phyloP scores from a whole-genome alignment of 2,113 vertebrate species.

The Echinops telfairi region DNA sequence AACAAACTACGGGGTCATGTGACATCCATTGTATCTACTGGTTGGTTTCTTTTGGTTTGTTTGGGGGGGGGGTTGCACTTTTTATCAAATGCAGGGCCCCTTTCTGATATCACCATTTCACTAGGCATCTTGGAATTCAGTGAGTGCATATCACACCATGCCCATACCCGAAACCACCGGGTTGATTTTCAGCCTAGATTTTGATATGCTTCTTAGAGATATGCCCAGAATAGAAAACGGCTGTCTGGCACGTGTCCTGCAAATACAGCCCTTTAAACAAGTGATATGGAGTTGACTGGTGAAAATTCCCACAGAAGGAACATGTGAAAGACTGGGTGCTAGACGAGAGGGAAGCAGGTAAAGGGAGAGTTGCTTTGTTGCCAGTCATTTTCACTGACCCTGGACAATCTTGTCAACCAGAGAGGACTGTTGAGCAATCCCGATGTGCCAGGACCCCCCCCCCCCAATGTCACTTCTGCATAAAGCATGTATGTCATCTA shows the following conservation, averaged over 20 bases:
- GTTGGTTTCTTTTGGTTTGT: constrained; percentile 81
- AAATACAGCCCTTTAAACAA: constrained; percentile 64
- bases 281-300: constrained; percentile 56
- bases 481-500: constrained; percentile 82
- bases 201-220: constrained; percentile 77
- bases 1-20: constrained; percentile 89
- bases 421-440: constrained; percentile 76
- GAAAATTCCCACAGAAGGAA: constrained; percentile 77
- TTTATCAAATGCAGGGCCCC: constrained; percentile 88
- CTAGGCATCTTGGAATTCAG: constrained; percentile 88
- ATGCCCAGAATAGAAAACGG: constrained; percentile 75
- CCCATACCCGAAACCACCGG: constrained; percentile 79
- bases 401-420: constrained; percentile 64
- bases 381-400: constrained; percentile 74
- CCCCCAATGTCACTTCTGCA: constrained; percentile 80
- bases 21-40: constrained; percentile 90
- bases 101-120: constrained; percentile 85
- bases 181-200: constrained; percentile 85
- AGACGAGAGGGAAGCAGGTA: constrained; percentile 64
- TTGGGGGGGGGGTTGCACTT: constrained; percentile 66
- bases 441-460: constrained; percentile 74
- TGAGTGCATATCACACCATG: constrained; percentile 80
- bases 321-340: constrained; percentile 76
- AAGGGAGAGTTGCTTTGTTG: constrained; percentile 64
- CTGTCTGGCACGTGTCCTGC: constrained; percentile 67